Percentiles rank a stretch among this genome's conserved stretches.
Conservation (phyloP, 1,140 invertebrate genomes). For the Drosophila funebris region DNA sequence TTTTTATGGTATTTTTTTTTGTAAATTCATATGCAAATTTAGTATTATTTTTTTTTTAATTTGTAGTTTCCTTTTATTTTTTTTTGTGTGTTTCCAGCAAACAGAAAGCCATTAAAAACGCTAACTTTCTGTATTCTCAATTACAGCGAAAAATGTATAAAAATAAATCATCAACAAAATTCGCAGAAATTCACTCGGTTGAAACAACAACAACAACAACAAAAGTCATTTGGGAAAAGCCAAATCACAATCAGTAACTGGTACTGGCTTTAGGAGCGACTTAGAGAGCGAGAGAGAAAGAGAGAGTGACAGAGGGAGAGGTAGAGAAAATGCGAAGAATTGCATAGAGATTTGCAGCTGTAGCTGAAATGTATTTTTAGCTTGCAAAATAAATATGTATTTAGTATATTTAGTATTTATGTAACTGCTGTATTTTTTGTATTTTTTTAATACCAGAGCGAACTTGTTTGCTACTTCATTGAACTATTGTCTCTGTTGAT, state of each 20-base stretch:
- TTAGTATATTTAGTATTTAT: background rate
- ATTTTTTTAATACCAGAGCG: background rate
- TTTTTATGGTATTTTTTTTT: background rate
- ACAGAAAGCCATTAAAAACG: conserved; percentile 30
- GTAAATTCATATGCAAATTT: background rate
- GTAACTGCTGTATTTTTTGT: background rate
- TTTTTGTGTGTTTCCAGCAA: conserved; percentile 15
- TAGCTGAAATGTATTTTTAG: background rate
- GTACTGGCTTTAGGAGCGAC: background rate
- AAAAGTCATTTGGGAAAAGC: conserved; percentile 30
- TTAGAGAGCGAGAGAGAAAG: background rate
- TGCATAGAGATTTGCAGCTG: conserved; percentile 7
- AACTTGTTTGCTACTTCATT: background rate
- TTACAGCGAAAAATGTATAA: conserved; percentile 42
- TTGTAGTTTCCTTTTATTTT: conserved; percentile 1
- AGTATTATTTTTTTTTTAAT: conserved; percentile 5
- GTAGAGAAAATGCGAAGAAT: background rate
- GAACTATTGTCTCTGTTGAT: background rate
- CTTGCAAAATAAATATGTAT: background rate
- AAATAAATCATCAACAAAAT: conserved; percentile 40
- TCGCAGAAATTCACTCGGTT: conserved; percentile 32
- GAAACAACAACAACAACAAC: conserved; percentile 7
- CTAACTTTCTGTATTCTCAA: conserved; percentile 33
- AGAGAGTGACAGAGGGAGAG: background rate
- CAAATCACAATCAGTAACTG: conserved; percentile 22